Evolutionary conservation across 2,888 invertebrate species (phyloP).

Genomic region (Diogma glabrata): DNA sequence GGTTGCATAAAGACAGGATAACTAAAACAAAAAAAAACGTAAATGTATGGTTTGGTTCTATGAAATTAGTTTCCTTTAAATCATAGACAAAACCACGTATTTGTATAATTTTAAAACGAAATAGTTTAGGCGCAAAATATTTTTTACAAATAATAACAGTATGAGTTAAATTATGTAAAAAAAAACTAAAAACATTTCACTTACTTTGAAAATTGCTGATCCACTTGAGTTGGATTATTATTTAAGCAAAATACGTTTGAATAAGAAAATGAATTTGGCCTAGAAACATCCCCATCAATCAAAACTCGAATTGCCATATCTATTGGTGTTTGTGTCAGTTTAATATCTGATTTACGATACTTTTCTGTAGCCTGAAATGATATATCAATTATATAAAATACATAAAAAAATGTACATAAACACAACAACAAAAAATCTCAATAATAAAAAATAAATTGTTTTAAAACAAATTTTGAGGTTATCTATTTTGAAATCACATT

Average conservation of each 20-base stretch:
- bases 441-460: no score
- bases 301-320: conserved; percentile 58
- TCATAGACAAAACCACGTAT: no score
- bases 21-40: no score
- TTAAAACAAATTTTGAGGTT: no score
- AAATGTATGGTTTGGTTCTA: no score
- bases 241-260: conserved; percentile 52
- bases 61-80: no score
- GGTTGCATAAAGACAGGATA: no score
- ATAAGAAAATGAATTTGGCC: conserved; percentile 63
- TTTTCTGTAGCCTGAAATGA: conserved; percentile 46
- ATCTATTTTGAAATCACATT: not conserved
- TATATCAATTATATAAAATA: no score
- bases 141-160: no score
- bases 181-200: conserved; percentile 16
- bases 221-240: conserved; percentile 60
- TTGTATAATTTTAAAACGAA: no score
- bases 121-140: no score
- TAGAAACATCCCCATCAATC: conserved; percentile 58
- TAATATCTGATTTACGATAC: conserved; percentile 44
- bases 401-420: conserved; percentile 4
- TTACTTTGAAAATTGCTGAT: conserved; percentile 61
- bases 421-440: conserved; percentile 1
- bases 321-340: conserved; percentile 47
- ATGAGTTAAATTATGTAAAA: no score